Base-by-base conservation (phyloP, 1,140 invertebrate genomes). In the Sogatella furcifera region DNA sequence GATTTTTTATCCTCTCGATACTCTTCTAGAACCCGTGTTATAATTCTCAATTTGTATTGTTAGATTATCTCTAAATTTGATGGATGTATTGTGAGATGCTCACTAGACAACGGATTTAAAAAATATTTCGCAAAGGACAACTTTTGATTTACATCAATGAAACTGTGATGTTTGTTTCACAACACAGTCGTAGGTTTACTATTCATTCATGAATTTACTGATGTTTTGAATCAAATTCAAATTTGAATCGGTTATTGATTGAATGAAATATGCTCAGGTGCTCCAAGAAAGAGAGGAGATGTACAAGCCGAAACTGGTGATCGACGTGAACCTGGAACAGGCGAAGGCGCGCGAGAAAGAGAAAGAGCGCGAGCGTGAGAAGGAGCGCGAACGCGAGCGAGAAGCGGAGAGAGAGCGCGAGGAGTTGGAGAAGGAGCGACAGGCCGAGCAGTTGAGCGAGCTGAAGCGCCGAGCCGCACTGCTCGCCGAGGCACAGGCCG, bases 221-320 rank as follows among this genome's bases (percentile, higher is more conserved):
- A n/a, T n/a, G n/a, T n/a, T n/a, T n/a, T n/a, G n/a, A n/a, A n/a
- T n/a, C n/a, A n/a, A n/a, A n/a, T n/a, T n/a, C n/a, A n/a, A 10
- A 31, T 31, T 31, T 31, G 31, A 31, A 31, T 10, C 31, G 31
- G 4, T 31, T 46, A 19, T 13, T 46, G 63, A 59, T 65, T 54
- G 63, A 72, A n/a, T n/a, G n/a, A n/a, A n/a, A n/a, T n/a, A n/a
- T n/a, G n/a, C 72, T 53, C 69, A 85, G 77, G 78, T 84, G 46
- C 82, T 85, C 63, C 80, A 82, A 64, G 86, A 89, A 70, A 78
- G 85, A 31, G 90, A 95, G 69, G 88, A 90, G 69, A 81, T 88
- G 69, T 90, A 93, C 71, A 85, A 84, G 70, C 91, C 91, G 4
- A 84, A 85, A 66, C 81, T 88, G 43, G 73, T 90, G 17, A 86